Conservation (phyloP, 2,888 invertebrate species). For the Yponomeuta plumbellus region DNA sequence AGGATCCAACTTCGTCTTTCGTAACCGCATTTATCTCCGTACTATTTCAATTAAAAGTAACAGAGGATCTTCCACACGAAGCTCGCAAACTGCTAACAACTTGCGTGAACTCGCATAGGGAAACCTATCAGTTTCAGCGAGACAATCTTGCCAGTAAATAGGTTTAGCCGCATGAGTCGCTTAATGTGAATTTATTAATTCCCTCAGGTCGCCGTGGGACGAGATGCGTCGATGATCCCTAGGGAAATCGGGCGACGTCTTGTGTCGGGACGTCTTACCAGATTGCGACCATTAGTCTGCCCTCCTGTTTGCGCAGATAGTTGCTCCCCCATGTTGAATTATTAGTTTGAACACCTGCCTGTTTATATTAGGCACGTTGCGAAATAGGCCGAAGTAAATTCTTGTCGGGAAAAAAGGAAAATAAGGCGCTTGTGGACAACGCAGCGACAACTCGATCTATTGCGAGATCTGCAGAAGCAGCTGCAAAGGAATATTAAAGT, state of each 20-base stretch:
- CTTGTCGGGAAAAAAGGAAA: slow-evolving; percentile 31
- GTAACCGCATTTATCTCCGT: neutral
- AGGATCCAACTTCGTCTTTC: no score
- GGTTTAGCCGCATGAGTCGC: slow-evolving; percentile 13
- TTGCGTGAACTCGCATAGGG: neutral
- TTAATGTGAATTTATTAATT: slow-evolving; percentile 26
- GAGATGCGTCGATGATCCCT: slow-evolving; percentile 30
- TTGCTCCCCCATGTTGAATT: slow-evolving; percentile 58
- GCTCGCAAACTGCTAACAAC: neutral
- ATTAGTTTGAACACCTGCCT: slow-evolving; percentile 51
- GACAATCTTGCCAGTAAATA: slow-evolving; percentile 21
- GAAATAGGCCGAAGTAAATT: slow-evolving; percentile 48
- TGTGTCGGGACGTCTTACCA: slow-evolving; percentile 44
- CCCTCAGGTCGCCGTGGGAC: slow-evolving; percentile 20
- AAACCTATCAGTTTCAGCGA: slow-evolving; percentile 10
- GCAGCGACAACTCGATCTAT: no score
- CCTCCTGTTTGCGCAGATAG: slow-evolving; percentile 66
- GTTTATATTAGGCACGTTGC: slow-evolving; percentile 36
- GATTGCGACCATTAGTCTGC: slow-evolving; percentile 69
- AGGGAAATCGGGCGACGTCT: slow-evolving; percentile 65
- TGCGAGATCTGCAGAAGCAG: no score
- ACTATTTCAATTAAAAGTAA: neutral
- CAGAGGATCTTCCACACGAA: neutral
- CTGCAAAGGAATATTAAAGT: no score
- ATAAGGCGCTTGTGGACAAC: neutral